phyloP scores from a whole-genome alignment of 2,888 invertebrate genomes.

The Tyria jacobaeae region DNA sequence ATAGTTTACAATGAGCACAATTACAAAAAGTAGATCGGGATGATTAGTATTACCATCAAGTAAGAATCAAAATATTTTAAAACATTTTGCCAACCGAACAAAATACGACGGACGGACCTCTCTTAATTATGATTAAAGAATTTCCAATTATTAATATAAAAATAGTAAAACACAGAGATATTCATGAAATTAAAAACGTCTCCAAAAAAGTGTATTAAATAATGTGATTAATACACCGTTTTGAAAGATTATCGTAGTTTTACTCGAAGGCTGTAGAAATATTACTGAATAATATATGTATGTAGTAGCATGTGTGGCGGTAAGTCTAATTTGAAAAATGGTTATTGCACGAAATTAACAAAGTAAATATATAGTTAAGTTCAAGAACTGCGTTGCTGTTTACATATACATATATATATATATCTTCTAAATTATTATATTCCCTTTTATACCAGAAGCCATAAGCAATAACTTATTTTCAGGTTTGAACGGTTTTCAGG shows the following conservation, averaged over 20 bases:
- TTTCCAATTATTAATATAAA: slow-evolving; percentile 9
- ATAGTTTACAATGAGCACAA: neutral
- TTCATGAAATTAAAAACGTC: neutral
- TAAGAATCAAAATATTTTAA: slow-evolving; percentile 24
- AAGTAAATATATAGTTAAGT: neutral
- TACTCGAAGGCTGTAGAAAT: neutral
- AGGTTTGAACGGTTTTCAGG: neutral
- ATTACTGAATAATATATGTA: neutral
- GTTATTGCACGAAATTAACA: neutral
- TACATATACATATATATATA: neutral
- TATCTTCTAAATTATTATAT: neutral
- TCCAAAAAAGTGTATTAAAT: slow-evolving; percentile 7
- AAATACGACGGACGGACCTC: slow-evolving; percentile 37
- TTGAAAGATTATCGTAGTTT: slow-evolving; percentile 4
- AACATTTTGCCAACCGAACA: slow-evolving; percentile 25
- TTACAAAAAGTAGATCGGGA: slow-evolving; percentile 5
- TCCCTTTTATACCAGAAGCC: neutral
- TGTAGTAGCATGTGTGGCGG: neutral
- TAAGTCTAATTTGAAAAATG: neutral
- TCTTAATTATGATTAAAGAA: slow-evolving; percentile 19
- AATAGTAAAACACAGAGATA: slow-evolving; percentile 5
- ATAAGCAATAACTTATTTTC: slow-evolving; percentile 7
- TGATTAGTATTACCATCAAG: too few species aligned
- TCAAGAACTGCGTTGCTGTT: neutral
- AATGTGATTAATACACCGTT: neutral